Percentiles rank a stretch among this genome's conserved stretches.
phyloP scores from a whole-genome alignment of 2,797 vertebrate genomes.

The Tapera naevia region DNA sequence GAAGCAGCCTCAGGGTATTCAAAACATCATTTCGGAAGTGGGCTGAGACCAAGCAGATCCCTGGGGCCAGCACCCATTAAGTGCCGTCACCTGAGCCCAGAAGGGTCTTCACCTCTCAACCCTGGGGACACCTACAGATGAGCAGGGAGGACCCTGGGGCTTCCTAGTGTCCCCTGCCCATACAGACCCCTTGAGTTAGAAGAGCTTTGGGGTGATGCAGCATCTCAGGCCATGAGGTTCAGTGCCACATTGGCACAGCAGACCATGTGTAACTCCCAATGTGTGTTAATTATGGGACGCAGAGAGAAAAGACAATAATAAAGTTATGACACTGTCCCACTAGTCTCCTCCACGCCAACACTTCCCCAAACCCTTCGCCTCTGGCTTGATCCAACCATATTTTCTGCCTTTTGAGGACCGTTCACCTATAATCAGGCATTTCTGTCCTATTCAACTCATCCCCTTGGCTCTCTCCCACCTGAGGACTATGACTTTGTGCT shows the following conservation, averaged over 20 bases:
- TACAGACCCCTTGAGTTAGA: not conserved
- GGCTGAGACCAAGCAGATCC: not conserved
- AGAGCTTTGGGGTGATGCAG: not conserved
- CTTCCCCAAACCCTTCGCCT: not conserved
- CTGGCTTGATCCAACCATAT: not conserved
- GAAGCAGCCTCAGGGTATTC: not conserved
- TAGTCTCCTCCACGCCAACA: not conserved
- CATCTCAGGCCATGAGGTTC: not conserved
- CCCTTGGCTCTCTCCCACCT: not conserved
- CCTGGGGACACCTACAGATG: not conserved
- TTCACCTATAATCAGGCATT: not conserved
- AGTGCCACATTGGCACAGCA: accelerated
- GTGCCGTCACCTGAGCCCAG: not conserved
- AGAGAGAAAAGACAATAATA: slow-evolving; percentile 23
- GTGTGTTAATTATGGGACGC: not conserved
- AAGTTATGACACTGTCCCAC: not conserved
- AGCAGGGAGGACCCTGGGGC: not conserved
- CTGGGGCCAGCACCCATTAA: not conserved
- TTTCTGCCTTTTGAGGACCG: not conserved
- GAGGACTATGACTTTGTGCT: not conserved
- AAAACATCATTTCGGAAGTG: not conserved
- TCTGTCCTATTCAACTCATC: not conserved
- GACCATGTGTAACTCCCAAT: not conserved
- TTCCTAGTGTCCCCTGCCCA: not conserved
- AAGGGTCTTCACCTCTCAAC: not conserved